phyloP scores from a whole-genome alignment of 2,888 invertebrate species.

The Trisateles emortualis region DNA sequence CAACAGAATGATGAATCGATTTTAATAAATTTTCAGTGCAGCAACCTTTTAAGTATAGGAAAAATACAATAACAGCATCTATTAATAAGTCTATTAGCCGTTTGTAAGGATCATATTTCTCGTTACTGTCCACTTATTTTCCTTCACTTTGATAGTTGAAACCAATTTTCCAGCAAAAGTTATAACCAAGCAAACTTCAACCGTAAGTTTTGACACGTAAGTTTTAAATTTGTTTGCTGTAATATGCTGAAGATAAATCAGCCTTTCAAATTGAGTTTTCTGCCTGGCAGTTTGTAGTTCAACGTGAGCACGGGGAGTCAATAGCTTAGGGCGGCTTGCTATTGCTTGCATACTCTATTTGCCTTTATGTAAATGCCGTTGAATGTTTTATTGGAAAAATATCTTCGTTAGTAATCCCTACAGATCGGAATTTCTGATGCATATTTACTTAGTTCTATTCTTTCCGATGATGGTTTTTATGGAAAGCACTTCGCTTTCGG shows the following conservation, averaged over 20 bases:
- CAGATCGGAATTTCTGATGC: no score
- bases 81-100: constrained; percentile 11
- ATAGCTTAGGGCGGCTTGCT: not conserved
- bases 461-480: no score
- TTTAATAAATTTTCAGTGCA: no score
- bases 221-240: not conserved
- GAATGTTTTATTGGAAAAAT: not conserved
- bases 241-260: constrained; percentile 10
- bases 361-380: not conserved
- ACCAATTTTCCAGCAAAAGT: not conserved
- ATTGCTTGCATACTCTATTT: not conserved
- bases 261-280: constrained; percentile 12
- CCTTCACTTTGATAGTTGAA: constrained; percentile 15
- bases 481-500: no score
- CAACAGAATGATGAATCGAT: no score
- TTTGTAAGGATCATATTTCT: constrained; percentile 19
- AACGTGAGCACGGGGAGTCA: not conserved
- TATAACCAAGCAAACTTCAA: not conserved
- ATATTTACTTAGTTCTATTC: not conserved
- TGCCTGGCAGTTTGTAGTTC: not conserved
- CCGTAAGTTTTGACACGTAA: constrained; percentile 3
- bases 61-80: not conserved
- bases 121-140: constrained; percentile 11
- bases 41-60: not conserved
- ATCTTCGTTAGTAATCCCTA: not conserved